A percentile compares a stretch with the other conserved stretches of the same genome.
Evolutionary conservation across 2,113 vertebrate species (phyloP).

Genomic region (Plecotus auritus): DNA sequence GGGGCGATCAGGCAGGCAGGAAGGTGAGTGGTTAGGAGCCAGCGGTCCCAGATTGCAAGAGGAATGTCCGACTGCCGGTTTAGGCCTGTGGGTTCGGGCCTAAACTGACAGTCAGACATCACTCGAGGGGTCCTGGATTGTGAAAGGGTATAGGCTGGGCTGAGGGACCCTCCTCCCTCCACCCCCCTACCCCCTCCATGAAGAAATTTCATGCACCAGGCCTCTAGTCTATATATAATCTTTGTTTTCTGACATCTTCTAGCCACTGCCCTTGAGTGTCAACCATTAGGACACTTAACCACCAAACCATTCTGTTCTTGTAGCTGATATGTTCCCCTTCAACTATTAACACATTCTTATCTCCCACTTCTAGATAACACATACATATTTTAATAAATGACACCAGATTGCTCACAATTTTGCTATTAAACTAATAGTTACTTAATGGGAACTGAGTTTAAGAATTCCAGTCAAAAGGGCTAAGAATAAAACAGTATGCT

Average conservation of each 20-base stretch:
- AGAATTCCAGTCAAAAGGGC: neutral
- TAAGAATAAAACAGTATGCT: neutral
- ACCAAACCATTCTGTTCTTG: neutral
- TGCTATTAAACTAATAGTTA: slow-evolving; percentile 1
- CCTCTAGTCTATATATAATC: neutral
- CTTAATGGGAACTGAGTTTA: neutral
- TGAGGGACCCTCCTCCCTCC: too few species aligned
- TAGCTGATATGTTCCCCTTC: neutral
- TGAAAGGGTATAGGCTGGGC: too few species aligned
- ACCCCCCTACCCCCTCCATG: too few species aligned
- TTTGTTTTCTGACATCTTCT: neutral
- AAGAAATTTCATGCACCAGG: too few species aligned
- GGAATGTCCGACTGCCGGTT: too few species aligned
- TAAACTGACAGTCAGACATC: too few species aligned
- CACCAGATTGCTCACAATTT: neutral
- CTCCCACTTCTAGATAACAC: neutral
- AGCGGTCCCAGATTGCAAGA: too few species aligned
- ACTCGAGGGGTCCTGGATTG: too few species aligned
- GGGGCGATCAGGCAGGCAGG: too few species aligned
- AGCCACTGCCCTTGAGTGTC: neutral
- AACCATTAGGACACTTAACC: neutral
- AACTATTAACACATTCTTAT: neutral
- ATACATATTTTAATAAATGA: slow-evolving; percentile 8
- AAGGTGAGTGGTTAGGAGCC: too few species aligned
- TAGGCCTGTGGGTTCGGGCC: too few species aligned